These are phyloP conservation scores for Bucorvus abyssinicus DNA, from an alignment of 2,797 vertebrate genomes.

Conservation along the genomic window DNA sequence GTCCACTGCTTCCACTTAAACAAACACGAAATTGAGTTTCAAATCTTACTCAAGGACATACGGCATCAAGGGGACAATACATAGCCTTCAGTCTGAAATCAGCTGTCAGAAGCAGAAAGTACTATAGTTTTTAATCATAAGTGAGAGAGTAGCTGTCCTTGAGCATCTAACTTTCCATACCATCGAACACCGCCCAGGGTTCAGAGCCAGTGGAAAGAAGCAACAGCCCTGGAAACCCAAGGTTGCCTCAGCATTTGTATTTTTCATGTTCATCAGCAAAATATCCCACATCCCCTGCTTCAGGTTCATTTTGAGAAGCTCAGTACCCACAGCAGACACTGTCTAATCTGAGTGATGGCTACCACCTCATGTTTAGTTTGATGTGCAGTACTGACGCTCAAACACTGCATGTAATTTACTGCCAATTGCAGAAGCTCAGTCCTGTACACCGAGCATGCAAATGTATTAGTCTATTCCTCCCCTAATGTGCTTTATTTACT, in stretches of 20 bases:
- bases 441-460: background rate
- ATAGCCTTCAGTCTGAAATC: slow-evolving; percentile 19
- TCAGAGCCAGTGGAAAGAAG: background rate
- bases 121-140: background rate
- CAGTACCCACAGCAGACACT: background rate
- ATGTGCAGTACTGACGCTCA: background rate
- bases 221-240: background rate
- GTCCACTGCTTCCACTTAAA: slow-evolving; percentile 20
- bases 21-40: slow-evolving; percentile 18
- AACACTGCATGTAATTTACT: background rate
- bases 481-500: background rate
- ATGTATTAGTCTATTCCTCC: background rate
- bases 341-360: background rate
- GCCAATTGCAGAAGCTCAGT: background rate
- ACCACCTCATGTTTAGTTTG: background rate
- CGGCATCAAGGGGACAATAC: background rate
- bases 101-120: slow-evolving; percentile 7
- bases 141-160: background rate
- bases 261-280: background rate
- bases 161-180: background rate
- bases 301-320: background rate
- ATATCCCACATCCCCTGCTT: background rate
- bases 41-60: background rate
- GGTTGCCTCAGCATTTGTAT: background rate
- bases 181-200: background rate